Percentiles rank a stretch among this genome's conserved stretches.
Conservation (phyloP, 1,140 invertebrate genomes). For the Ceratoteleas bidentatus region DNA sequence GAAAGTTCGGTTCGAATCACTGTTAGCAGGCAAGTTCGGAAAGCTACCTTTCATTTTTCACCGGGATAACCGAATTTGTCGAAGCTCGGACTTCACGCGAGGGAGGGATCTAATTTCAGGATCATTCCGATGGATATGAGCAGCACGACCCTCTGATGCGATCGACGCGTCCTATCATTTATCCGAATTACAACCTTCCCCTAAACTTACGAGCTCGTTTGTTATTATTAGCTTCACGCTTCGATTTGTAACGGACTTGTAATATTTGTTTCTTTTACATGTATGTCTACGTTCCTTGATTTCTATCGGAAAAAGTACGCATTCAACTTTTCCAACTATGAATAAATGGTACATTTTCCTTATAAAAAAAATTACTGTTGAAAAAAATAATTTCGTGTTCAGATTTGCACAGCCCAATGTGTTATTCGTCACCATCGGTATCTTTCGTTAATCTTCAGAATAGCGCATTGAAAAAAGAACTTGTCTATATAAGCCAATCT, state of each 20-base stretch:
- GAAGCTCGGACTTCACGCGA: constrained; percentile 73
- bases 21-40: constrained; percentile 50
- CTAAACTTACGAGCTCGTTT: constrained; percentile 75
- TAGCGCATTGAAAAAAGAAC: no score
- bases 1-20: constrained; percentile 59
- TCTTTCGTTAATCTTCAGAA: no score
- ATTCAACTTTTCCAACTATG: no score
- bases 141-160: constrained; percentile 65
- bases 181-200: constrained; percentile 77
- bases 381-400: no score
- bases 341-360: no score
- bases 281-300: constrained; percentile 19
- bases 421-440: no score
- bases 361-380: no score
- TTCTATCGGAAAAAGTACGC: background rate
- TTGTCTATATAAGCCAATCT: no score
- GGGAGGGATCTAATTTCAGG: constrained; percentile 78
- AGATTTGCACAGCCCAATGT: no score
- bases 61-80: constrained; percentile 79
- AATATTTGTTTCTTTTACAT: constrained; percentile 50
- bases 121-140: constrained; percentile 75
- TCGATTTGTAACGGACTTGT: constrained; percentile 69
- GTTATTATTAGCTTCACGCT: constrained; percentile 77
- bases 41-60: constrained; percentile 76
- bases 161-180: constrained; percentile 78